Base-by-base conservation (phyloP, 2,113 vertebrate genomes). In the Piaya cayana region DNA sequence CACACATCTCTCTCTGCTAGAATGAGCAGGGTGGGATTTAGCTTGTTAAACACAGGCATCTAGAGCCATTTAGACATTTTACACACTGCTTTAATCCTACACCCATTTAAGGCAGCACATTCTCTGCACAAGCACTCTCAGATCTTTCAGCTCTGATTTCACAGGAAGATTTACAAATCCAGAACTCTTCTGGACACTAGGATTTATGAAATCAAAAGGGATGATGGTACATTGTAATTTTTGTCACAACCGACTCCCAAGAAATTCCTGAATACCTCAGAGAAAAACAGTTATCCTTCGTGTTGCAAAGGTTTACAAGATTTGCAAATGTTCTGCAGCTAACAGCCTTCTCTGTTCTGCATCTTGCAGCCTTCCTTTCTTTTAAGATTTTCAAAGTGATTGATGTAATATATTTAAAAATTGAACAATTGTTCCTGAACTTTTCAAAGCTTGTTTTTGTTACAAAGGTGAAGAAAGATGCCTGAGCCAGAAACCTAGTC, bases 21-120 rank as follows among this genome's bases (percentile, higher is more conserved):
- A 72, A 67, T 0, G 6, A 81, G 37, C 12, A 42, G 42, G 14
- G 15, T 47, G 15, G 25, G 25, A 32, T 91, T 83, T 49, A 58
- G 22, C 3, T 47, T 20, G 25, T 45, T 80, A 65, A 55, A 39
- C 11, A 18, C 0, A 32, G 8, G 13, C 5, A 37, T 12, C 15
- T 10, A 16, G 22, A 12, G 3, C 4, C 10, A 23, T 18, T 30
- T 60, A 26, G 34, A 30, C 11, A n/a, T n/a, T 10, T 56, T 9
- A 25, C 8, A 25, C 5, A 2, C 2, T 13, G 11, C 8, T 68
- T 75, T 37, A 63, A 22, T 3, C 25, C 29, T 25, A 55, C 18
- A 12, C 1, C 2, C 16, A 9, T 68, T 68, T 72, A 34, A 0
- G 0, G 55, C 29, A 81, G 55, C 14, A n/a, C 20, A 26, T 36